Evolutionary conservation across 2,113 vertebrate genomes (phyloP).

Genomic region (Gila orcuttii): DNA sequence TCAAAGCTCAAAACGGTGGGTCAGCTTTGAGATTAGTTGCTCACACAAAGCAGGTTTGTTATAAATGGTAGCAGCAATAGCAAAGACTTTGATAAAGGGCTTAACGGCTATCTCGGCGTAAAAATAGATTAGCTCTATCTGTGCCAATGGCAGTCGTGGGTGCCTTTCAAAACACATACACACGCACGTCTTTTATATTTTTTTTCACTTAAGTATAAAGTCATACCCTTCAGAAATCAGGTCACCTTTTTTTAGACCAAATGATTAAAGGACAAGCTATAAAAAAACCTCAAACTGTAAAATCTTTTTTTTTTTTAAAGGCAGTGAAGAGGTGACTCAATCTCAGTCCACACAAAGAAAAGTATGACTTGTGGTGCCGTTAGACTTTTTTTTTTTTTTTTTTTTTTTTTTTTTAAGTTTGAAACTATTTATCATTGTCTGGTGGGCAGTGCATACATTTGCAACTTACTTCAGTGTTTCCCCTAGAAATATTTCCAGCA

Average conservation of each 20-base stretch:
- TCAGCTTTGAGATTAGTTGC: constrained; percentile 43
- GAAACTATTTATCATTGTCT: not conserved
- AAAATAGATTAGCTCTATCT: constrained; percentile 59
- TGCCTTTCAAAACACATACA: constrained; percentile 15
- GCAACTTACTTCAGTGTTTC: too few relatives aligned
- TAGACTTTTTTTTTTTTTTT: not conserved
- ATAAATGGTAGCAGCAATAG: constrained; percentile 40
- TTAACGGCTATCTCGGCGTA: constrained; percentile 44
- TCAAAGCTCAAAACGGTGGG: constrained; percentile 33
- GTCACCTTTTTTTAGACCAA: constrained; percentile 35
- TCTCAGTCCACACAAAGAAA: not conserved
- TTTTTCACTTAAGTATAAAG: constrained; percentile 12
- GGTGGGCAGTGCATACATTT: not conserved
- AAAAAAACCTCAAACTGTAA: constrained; percentile 23
- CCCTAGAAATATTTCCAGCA: too few relatives aligned
- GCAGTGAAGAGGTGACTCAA: not conserved
- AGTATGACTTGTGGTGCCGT: not conserved
- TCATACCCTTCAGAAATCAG: constrained; percentile 44
- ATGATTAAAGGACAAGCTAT: constrained; percentile 26
- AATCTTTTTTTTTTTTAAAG: not conserved
- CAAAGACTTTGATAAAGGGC: constrained; percentile 57
- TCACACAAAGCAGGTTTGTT: constrained; percentile 45
- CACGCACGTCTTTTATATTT: constrained; percentile 17
- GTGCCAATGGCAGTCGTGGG: constrained; percentile 50
- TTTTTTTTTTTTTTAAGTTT: too few relatives aligned